A percentile compares a stretch with the other conserved stretches of the same genome.
Evolutionary conservation across 2,888 invertebrate species (phyloP).

Genomic region (Exocentrus adspersus): DNA sequence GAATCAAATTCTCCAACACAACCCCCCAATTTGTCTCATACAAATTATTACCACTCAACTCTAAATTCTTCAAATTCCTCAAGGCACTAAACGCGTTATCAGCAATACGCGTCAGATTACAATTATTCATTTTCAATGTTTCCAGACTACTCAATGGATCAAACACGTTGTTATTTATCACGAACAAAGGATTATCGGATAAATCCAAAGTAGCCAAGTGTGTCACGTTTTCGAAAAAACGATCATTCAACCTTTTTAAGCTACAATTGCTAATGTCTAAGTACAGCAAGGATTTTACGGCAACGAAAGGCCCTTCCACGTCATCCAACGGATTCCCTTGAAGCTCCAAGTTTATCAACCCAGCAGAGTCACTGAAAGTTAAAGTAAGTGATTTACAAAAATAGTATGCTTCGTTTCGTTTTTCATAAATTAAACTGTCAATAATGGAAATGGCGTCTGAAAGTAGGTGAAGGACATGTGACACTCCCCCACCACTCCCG

Average conservation of each 20-base stretch:
- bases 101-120: conserved; percentile 70
- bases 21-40: conserved; percentile 70
- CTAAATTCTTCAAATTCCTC: conserved; percentile 71
- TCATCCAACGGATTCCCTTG: conserved; percentile 73
- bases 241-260: conserved; percentile 68
- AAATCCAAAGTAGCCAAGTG: conserved; percentile 75
- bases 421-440: too few species aligned
- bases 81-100: conserved; percentile 69
- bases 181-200: conserved; percentile 73
- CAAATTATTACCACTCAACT: conserved; percentile 72
- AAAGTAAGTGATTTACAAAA: too few species aligned
- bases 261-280: conserved; percentile 75
- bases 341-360: conserved; percentile 75
- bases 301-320: conserved; percentile 73
- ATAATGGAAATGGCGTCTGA: neutral
- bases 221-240: conserved; percentile 75
- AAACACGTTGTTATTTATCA: conserved; percentile 69
- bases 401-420: too few species aligned
- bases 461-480: too few species aligned
- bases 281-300: conserved; percentile 73
- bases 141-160: conserved; percentile 73
- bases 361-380: conserved; percentile 72
- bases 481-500: too few species aligned
- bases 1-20: conserved; percentile 69
- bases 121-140: conserved; percentile 72